Evolutionary conservation across 2,888 invertebrate species (phyloP).

Genomic region (Dolichomitus sp.): DNA sequence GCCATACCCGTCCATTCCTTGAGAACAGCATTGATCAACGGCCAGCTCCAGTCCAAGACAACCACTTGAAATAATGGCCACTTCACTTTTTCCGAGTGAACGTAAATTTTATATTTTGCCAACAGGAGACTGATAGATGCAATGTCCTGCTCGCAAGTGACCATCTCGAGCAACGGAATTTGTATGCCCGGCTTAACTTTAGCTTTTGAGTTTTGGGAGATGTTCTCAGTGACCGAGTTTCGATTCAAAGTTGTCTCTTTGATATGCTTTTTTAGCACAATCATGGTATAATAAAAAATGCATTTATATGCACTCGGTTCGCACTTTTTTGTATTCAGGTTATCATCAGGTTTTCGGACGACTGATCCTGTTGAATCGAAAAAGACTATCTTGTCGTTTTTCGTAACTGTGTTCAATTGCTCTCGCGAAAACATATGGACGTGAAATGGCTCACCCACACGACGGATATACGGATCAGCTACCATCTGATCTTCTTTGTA

Average conservation of each 20-base stretch:
- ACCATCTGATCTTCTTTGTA: slow-evolving; percentile 16
- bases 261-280: background rate
- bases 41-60: slow-evolving; percentile 14
- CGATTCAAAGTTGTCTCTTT: too few relatives aligned
- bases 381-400: background rate
- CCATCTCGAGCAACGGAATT: slow-evolving; percentile 8
- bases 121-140: slow-evolving; percentile 15
- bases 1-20: slow-evolving; percentile 20
- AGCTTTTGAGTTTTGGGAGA: too few relatives aligned
- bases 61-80: slow-evolving; percentile 19
- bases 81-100: slow-evolving; percentile 4
- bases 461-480: slow-evolving; percentile 11
- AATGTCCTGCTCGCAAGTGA: slow-evolving; percentile 21
- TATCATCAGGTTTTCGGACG: slow-evolving; percentile 15
- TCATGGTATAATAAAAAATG: slow-evolving; percentile 14
- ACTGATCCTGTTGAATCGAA: slow-evolving; percentile 11
- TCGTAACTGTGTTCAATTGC: background rate
- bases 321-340: slow-evolving; percentile 6
- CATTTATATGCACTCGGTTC: slow-evolving; percentile 8
- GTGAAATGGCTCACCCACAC: slow-evolving; percentile 13
- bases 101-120: slow-evolving; percentile 2
- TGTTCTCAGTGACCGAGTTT: background rate
- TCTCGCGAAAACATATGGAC: slow-evolving; percentile 5
- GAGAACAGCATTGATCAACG: slow-evolving; percentile 4
- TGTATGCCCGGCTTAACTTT: background rate